phyloP scores from a whole-genome alignment of 2,888 invertebrate genomes.

The Sialis fuliginosa region DNA sequence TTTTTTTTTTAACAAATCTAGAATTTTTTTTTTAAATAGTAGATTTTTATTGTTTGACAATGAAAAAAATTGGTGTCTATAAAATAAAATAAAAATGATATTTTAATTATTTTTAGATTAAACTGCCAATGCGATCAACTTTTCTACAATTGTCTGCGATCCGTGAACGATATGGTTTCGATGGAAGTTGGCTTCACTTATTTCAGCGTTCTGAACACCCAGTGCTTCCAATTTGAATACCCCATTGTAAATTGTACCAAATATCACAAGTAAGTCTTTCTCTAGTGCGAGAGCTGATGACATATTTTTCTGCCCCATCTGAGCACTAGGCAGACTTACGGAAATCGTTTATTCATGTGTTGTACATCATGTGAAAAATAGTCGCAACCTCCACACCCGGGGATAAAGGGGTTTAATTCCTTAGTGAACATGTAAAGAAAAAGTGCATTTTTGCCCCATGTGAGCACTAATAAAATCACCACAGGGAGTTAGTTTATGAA shows the following conservation, averaged over 20 bases:
- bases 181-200: constrained; percentile 31
- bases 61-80: neutral
- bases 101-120: constrained; percentile 22
- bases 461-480: too few relatives aligned
- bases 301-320: too few relatives aligned
- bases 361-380: too few relatives aligned
- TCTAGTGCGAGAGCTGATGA: too few relatives aligned
- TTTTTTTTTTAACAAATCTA: neutral
- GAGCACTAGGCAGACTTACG: too few relatives aligned
- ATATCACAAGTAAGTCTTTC: constrained; percentile 36
- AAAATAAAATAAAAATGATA: neutral
- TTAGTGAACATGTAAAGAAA: too few relatives aligned
- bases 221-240: constrained; percentile 40
- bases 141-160: constrained; percentile 31
- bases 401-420: too few relatives aligned
- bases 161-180: constrained; percentile 21
- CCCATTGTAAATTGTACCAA: constrained; percentile 32
- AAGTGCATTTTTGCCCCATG: too few relatives aligned
- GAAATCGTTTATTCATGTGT: too few relatives aligned
- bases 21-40: neutral
- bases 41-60: neutral
- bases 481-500: too few relatives aligned
- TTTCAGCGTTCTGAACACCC: constrained; percentile 34
- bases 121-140: constrained; percentile 33
- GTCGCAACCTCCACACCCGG: too few relatives aligned